Evolutionary conservation across 2,888 invertebrate species (phyloP), one percentile per base, ranked within the genome.

Genomic region (Scaptomyza flava): DNA sequence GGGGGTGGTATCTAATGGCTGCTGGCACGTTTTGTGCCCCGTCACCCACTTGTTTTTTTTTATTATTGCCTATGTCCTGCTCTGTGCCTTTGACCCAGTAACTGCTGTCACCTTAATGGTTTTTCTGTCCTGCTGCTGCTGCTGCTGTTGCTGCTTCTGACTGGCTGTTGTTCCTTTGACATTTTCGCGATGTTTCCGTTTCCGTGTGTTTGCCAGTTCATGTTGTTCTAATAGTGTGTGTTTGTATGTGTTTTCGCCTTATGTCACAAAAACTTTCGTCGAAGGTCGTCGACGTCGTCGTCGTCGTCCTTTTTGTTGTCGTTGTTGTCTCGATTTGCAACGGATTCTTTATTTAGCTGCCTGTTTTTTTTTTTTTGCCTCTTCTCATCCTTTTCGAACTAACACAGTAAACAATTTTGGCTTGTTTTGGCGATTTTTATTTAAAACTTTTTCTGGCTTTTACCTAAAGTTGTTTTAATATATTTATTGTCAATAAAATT

Each of bases 171-270:
- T 85, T 85, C 86, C 80, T 85, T 72, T 83, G 83, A 87, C 83
- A 83, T 79, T 78, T 68, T 73, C 67, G 76, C 64, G 60, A 63
- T 79, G 88, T 85, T 87, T 87, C 83, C 86, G 83, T 67, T 83
- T 83, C 89, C 87, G 87, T 72, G 46, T 50, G 61, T 43, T 27
- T 36, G 61, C 51, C 50, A 34, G 52, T 75, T 47, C 56, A 45
- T 69, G 65, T 62, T 61, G 48, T 62, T 69, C 60, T 62, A 50
- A 43, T 43, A 34, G 69, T 74, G 64, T 67, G 12, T 33, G 9
- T 50, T 9, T 67, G 43, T 41, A 48, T 41, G 61, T 62, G 52
- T 59, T 54, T 68, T 61, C 57, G 51, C 53, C 50, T 42, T 63
- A 46, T 71, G 66, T 67, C 72, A 59, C 61, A 67, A 41, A 33